Base-by-base conservation (phyloP, 2,113 vertebrate genomes). In the Platysternon megacephalum region DNA sequence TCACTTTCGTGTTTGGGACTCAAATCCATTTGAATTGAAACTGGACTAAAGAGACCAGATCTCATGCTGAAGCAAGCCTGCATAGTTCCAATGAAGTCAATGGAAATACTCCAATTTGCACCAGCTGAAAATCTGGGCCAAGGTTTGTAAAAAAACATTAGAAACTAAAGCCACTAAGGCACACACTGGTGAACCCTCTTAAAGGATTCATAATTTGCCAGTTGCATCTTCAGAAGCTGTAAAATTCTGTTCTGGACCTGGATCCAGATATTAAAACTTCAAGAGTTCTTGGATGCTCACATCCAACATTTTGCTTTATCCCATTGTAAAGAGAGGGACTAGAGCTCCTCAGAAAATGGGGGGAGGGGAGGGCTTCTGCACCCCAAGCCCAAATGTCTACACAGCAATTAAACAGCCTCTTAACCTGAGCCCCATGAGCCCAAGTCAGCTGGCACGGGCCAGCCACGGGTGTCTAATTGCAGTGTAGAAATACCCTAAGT, bases 231-330 rank as follows among this genome's bases (percentile, higher is more conserved):
- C 58, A 89, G 51, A 87, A 61, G 85, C 85, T 95, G 26, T 91
- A 90, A 93, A 95, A 42, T 8, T 1, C 0, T 79, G 42, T 49
- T 65, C 82, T 80, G n/a, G 84, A 84, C 7, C 90, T 93, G 79
- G 88, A 82, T 90, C 91, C 82, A 49, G 95, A 94, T 51, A 87
- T 87, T 8, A 58, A 32, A 61, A 29, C 12, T 5, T 61, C 29
- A 61, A 61, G 46, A 82, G 46, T 79, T 85, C 32, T 82, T 19
- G 76, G 92, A 82, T 93, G 88, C 89, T 90, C 82, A 79, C 79
- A 89, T 85, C 53, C 93, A 93, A 87, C 19, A 4, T 82, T 95
- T 95, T 85, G 13, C 16, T 89, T 93, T 8, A 48, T 87, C 94
- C 87, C 82, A 85, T 24, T 13, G 68, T 79, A 76, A 32, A 86